phyloP scores from a whole-genome alignment of 23 tunicate genomes.

The Halocynthia aurantium region DNA sequence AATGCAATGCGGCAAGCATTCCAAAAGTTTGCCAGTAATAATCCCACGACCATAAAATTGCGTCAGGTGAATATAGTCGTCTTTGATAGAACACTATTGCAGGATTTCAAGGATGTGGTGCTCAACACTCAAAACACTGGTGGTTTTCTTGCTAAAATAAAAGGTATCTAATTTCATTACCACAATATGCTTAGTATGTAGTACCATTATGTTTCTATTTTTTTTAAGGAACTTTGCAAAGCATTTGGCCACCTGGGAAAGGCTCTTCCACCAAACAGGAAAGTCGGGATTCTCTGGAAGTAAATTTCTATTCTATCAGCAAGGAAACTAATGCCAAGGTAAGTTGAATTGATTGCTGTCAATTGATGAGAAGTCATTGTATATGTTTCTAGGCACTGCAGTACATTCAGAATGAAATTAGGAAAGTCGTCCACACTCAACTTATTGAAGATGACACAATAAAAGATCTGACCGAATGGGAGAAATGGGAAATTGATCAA shows the following conservation, averaged over 20 bases:
- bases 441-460: conserved; percentile 17
- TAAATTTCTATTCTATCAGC: background rate
- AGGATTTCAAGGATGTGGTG: conserved; percentile 7
- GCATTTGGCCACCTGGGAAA: background rate
- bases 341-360: background rate
- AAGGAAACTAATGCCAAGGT: conserved; percentile 5
- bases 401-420: conserved; percentile 4
- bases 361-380: background rate
- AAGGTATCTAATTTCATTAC: background rate
- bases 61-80: conserved; percentile 1
- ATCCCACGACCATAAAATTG: background rate
- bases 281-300: background rate
- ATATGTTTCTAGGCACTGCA: conserved; percentile 6
- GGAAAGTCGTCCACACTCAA: conserved; percentile 2
- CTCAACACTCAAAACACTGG: background rate
- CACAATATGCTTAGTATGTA: no score
- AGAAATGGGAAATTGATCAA: background rate
- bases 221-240: background rate
- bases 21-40: background rate
- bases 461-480: conserved; percentile 8
- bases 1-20: conserved; percentile 15
- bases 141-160: background rate
- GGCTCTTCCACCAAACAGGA: background rate
- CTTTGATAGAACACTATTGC: conserved; percentile 8
- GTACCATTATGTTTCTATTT: no score